A percentile compares a stretch with the other conserved stretches of the same genome.
Evolutionary conservation across 2,888 invertebrate genomes (phyloP).

Genomic region (Clepsis dumicolana): DNA sequence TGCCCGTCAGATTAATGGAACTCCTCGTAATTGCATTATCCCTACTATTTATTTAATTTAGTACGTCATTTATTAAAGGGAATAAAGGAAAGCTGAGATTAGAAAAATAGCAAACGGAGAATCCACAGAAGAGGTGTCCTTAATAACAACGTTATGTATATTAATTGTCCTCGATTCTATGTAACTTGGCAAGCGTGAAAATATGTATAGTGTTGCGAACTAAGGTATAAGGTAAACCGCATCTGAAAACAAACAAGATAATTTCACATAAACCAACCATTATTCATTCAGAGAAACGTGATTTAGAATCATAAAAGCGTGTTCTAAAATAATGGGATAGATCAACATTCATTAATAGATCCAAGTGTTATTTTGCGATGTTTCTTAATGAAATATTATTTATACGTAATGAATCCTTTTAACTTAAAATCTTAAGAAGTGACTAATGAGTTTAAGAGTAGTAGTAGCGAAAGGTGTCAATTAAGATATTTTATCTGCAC

Average conservation of each 20-base stretch:
- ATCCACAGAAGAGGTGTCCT: too few species aligned
- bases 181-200: conserved; percentile 2
- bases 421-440: too few species aligned
- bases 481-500: too few species aligned
- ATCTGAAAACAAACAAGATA: background rate
- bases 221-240: conserved; percentile 13
- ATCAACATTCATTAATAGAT: background rate
- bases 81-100: too few species aligned
- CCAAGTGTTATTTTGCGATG: too few species aligned
- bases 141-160: background rate
- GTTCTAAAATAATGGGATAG: background rate
- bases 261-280: background rate
- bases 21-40: conserved; percentile 23
- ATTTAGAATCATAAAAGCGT: background rate
- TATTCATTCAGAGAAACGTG: conserved; percentile 15
- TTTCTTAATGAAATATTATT: too few species aligned
- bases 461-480: too few species aligned
- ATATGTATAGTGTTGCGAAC: background rate
- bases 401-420: too few species aligned
- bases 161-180: background rate
- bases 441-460: too few species aligned
- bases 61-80: background rate
- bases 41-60: conserved; percentile 3
- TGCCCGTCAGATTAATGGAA: conserved; percentile 18
- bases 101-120: too few species aligned